A percentile compares a stretch with the other conserved stretches of the same genome.
Evolutionary conservation across 2,888 invertebrate species (phyloP).

Genomic region (Apamea anceps): DNA sequence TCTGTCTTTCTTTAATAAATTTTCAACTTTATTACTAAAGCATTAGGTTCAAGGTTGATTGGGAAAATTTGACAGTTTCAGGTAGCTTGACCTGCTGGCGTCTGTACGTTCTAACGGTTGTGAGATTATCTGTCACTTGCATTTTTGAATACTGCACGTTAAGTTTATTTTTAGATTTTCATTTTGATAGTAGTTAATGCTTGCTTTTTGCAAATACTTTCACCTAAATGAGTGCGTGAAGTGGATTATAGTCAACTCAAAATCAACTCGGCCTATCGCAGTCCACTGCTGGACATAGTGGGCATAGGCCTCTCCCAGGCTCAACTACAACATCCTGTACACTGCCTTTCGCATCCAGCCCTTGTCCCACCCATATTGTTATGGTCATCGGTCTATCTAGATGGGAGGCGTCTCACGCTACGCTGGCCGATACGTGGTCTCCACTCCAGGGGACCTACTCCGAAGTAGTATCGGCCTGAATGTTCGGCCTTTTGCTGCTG

Average conservation of each 20-base stretch:
- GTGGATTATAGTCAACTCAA: background rate
- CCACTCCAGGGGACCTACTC: too few relatives aligned
- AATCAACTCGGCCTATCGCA: too few relatives aligned
- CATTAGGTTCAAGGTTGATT: too few relatives aligned
- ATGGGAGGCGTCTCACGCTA: too few relatives aligned
- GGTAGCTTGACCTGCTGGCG: too few relatives aligned
- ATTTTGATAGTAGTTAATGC: background rate
- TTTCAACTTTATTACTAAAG: too few relatives aligned
- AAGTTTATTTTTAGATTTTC: background rate
- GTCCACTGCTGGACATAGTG: background rate
- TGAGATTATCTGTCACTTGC: conserved; percentile 23
- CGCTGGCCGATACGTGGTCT: too few relatives aligned
- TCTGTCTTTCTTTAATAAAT: too few relatives aligned
- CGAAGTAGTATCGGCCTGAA: too few relatives aligned
- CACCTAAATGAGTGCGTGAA: background rate
- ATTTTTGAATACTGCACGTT: background rate
- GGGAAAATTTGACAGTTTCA: too few relatives aligned
- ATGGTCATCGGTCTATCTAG: background rate
- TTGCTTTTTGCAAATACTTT: background rate
- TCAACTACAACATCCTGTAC: background rate
- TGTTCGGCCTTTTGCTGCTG: too few relatives aligned
- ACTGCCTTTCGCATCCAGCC: background rate
- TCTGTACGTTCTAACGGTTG: conserved; percentile 5
- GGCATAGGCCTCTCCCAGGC: background rate
- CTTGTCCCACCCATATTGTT: background rate